phyloP scores from a whole-genome alignment of 2,113 vertebrate species.

The Mugil cephalus region DNA sequence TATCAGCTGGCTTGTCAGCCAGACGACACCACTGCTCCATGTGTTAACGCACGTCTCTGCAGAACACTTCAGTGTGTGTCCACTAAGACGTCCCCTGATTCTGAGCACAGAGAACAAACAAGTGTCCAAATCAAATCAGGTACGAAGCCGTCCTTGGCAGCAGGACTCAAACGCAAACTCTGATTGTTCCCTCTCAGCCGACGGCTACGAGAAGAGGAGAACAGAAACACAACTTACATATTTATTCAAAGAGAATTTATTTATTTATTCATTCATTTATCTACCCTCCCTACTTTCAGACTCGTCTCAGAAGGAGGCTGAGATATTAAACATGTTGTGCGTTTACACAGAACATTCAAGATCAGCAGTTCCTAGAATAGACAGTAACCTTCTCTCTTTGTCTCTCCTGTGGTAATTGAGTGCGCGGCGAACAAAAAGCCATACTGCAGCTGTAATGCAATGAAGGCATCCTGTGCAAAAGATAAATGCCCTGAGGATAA shows the following conservation, averaged over 20 bases:
- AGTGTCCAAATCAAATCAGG: conserved; percentile 47
- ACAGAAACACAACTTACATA: conserved; percentile 50
- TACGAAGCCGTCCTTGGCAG: conserved; percentile 20
- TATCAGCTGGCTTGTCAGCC: conserved; percentile 52
- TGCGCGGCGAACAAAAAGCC: not conserved
- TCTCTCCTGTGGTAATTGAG: conserved; percentile 18
- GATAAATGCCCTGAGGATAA: conserved; percentile 20
- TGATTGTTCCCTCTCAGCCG: conserved; percentile 40
- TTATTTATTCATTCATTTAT: conserved; percentile 45
- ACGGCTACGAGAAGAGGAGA: conserved; percentile 30
- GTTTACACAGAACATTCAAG: conserved; percentile 49
- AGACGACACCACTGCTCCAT: conserved; percentile 18
- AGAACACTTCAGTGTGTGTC: conserved; percentile 3
- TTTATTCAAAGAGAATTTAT: conserved; percentile 47
- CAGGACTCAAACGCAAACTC: conserved; percentile 44
- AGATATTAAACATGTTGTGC: conserved; percentile 50
- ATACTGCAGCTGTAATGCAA: conserved; percentile 5
- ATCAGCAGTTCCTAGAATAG: conserved; percentile 55
- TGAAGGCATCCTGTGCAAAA: conserved; percentile 15
- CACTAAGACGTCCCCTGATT: conserved; percentile 20
- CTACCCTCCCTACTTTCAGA: conserved; percentile 32
- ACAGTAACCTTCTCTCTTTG: conserved; percentile 14
- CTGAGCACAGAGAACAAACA: conserved; percentile 18
- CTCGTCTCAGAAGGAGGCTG: conserved; percentile 39
- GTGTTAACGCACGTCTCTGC: not conserved